Evolutionary conservation across 2,888 invertebrate genomes (phyloP).

Genomic region (Branchipolynoe longqiensis): DNA sequence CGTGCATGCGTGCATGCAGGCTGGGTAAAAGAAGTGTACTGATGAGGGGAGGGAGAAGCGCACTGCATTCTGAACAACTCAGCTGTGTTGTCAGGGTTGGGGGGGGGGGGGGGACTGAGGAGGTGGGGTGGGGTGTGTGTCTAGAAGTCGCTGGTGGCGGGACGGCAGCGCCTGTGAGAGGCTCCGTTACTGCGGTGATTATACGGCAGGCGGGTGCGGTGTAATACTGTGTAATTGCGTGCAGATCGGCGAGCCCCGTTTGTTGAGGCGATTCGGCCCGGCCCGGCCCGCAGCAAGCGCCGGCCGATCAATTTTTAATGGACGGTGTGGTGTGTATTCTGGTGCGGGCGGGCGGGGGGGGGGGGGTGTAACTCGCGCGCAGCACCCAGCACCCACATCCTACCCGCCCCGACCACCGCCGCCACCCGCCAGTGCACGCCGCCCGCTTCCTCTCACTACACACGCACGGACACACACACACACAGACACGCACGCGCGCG

Average conservation of each 20-base stretch:
- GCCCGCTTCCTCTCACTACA: neutral
- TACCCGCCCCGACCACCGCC: neutral
- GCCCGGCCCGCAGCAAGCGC: neutral
- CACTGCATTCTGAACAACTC: no score
- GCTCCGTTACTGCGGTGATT: no score
- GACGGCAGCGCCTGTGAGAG: neutral
- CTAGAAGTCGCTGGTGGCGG: neutral
- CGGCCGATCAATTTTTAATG: slow-evolving; percentile 46
- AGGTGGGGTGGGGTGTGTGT: neutral
- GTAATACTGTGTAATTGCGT: slow-evolving; percentile 27
- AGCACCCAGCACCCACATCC: neutral
- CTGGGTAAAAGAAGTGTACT: no score
- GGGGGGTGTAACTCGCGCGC: neutral
- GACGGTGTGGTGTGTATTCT: slow-evolving; percentile 13
- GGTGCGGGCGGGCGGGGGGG: neutral
- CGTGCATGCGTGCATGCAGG: no score
- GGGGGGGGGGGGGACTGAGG: no score
- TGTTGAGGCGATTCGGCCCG: slow-evolving; percentile 3
- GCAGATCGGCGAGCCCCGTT: slow-evolving; percentile 33
- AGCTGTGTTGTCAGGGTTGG: no score
- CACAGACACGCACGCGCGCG: neutral
- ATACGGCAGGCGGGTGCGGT: neutral
- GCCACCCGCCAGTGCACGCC: neutral
- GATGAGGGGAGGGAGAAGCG: no score
- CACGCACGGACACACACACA: neutral